Evolutionary conservation across 2,113 vertebrate species (phyloP).

Genomic region (Dicentrarchus labrax): DNA sequence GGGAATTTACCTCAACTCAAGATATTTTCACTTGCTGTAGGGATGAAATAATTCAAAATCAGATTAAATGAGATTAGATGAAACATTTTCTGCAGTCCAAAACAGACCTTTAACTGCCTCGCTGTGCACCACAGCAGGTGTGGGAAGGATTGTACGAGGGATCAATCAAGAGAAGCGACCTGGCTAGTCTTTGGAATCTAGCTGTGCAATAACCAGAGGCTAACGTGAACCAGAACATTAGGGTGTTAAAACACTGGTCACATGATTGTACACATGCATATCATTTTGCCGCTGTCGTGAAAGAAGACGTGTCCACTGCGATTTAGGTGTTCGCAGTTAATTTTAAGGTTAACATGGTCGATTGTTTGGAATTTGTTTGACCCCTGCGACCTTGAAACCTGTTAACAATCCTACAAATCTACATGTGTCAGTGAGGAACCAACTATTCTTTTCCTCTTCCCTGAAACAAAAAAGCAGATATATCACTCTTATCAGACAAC

Average conservation of each 20-base stretch:
- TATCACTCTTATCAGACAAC: constrained; percentile 63
- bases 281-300: constrained; percentile 38
- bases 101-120: constrained; percentile 11
- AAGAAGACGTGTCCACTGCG: constrained; percentile 27
- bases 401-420: constrained; percentile 39
- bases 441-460: constrained; percentile 52
- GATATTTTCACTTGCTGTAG: constrained; percentile 19
- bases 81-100: constrained; percentile 6
- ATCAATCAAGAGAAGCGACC: constrained; percentile 34
- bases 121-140: constrained; percentile 27
- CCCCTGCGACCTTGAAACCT: constrained; percentile 30
- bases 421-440: constrained; percentile 47
- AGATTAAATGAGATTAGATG: constrained; percentile 20
- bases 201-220: constrained; percentile 79
- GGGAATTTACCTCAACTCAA: constrained; percentile 9
- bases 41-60: constrained; percentile 2
- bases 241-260: constrained; percentile 63
- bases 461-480: constrained; percentile 60
- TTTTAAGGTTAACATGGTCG: constrained; percentile 32
- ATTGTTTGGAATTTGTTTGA: constrained; percentile 10
- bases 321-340: constrained; percentile 22
- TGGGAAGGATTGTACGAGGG: constrained; percentile 52
- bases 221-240: constrained; percentile 44
- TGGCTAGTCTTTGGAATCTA: constrained; percentile 83
- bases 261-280: constrained; percentile 84